A percentile compares a stretch with the other conserved stretches of the same genome.
Conservation (phyloP, 2,888 invertebrate genomes). For the Myopa tessellatipennis region DNA sequence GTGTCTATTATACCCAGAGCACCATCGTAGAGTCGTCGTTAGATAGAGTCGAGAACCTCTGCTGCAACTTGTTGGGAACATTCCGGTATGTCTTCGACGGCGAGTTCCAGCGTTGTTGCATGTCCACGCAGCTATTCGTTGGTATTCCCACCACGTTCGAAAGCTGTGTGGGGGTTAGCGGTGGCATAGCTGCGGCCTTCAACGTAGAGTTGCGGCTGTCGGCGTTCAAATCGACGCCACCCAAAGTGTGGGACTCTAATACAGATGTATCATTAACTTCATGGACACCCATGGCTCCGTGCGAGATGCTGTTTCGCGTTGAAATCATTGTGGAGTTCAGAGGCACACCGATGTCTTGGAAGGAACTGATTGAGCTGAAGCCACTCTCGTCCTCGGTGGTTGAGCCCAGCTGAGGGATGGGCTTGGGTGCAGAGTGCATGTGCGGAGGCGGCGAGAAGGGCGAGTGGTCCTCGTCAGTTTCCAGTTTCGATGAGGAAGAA, state of each 20-base stretch:
- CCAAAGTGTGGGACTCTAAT: conserved; percentile 14
- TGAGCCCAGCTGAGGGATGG: conserved; percentile 53
- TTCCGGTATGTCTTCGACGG: conserved; percentile 60
- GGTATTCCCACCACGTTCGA: conserved; percentile 61
- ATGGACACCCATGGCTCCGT: neutral
- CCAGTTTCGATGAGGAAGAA: conserved; percentile 63
- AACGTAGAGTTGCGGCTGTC: conserved; percentile 66
- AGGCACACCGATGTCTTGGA: conserved; percentile 83
- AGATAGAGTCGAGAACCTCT: conserved; percentile 63
- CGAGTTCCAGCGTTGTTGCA: conserved; percentile 56
- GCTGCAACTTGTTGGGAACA: conserved; percentile 59
- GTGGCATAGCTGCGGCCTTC: conserved; percentile 51
- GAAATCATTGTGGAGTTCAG: conserved; percentile 58
- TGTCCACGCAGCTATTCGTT: conserved; percentile 48
- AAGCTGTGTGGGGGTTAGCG: conserved; percentile 38
- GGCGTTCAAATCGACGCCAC: conserved; percentile 25
- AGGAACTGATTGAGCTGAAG: conserved; percentile 86
- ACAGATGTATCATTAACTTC: conserved; percentile 19
- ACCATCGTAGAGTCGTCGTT: conserved; percentile 65
- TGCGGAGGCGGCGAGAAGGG: conserved; percentile 39
- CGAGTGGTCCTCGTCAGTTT: conserved; percentile 63
- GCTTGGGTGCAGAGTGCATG: conserved; percentile 38
- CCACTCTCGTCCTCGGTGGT: conserved; percentile 83
- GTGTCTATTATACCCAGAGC: conserved; percentile 60
- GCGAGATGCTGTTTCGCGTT: conserved; percentile 29